Evolutionary conservation across 2,113 vertebrate genomes (phyloP).

Genomic region (Corythornis madagascariensis): DNA sequence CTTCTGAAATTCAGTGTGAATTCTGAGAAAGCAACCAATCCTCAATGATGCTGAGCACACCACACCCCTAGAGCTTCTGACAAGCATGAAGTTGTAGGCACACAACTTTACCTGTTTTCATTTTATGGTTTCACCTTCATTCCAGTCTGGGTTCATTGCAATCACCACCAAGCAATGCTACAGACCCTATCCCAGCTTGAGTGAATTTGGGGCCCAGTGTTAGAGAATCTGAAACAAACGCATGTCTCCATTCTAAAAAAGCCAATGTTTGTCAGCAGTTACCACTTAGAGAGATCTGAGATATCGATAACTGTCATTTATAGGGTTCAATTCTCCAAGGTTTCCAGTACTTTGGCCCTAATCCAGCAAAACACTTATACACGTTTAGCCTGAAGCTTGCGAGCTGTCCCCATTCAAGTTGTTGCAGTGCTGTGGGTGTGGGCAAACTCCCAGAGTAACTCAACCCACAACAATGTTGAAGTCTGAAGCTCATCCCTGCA

Average conservation of each 20-base stretch:
- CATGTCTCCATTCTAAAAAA: not conserved
- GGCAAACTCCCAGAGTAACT: not conserved
- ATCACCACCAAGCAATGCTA: not conserved
- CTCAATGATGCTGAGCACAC: not conserved
- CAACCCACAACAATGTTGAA: not conserved
- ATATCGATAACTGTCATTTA: not conserved
- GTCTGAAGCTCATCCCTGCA: not conserved
- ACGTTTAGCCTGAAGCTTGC: accelerated
- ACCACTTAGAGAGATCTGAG: not conserved
- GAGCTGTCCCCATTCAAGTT: accelerated
- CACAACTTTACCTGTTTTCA: not conserved
- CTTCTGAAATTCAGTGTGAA: not conserved
- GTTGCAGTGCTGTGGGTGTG: accelerated
- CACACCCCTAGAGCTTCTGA: not conserved
- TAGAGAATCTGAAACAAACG: not conserved
- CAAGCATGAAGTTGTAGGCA: not conserved
- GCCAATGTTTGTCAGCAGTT: not conserved
- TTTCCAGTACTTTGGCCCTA: not conserved
- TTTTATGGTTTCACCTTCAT: accelerated
- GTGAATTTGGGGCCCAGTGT: not conserved
- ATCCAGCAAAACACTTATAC: not conserved
- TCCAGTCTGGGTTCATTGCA: not conserved
- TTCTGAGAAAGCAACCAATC: not conserved
- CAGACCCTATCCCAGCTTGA: not conserved
- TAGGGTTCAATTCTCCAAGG: not conserved